Percentiles rank a stretch among this genome's conserved stretches.
Evolutionary conservation across 2,888 invertebrate genomes (phyloP).

Genomic region (Phymatocera aterrima): DNA sequence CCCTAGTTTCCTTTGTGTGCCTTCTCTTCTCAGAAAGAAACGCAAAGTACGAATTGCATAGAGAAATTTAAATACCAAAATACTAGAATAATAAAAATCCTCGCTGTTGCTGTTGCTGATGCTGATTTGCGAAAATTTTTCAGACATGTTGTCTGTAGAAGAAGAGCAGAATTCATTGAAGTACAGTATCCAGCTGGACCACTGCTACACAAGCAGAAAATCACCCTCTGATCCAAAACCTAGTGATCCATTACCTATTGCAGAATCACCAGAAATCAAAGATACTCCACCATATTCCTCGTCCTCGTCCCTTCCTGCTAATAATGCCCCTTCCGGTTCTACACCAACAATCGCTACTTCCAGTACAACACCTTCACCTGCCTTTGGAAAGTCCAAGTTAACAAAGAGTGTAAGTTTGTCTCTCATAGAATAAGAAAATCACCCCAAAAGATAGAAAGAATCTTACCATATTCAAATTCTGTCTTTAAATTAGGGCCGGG

Average conservation of each 20-base stretch:
- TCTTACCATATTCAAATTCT: not conserved
- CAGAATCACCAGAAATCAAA: slow-evolving; percentile 63
- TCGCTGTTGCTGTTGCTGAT: too few species aligned
- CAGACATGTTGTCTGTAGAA: slow-evolving; percentile 75
- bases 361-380: slow-evolving; percentile 64
- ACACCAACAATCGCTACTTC: slow-evolving; percentile 47
- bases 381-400: slow-evolving; percentile 9
- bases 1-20: too few species aligned
- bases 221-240: slow-evolving; percentile 79
- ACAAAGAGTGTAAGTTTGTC: slow-evolving; percentile 1
- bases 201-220: slow-evolving; percentile 85
- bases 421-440: not conserved
- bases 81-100: too few species aligned
- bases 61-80: too few species aligned
- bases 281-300: slow-evolving; percentile 49
- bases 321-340: not conserved
- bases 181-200: slow-evolving; percentile 82
- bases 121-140: slow-evolving; percentile 44
- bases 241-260: slow-evolving; percentile 64
- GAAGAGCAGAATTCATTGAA: slow-evolving; percentile 78
- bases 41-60: not conserved
- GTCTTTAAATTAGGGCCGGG: not conserved
- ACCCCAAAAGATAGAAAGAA: not conserved
- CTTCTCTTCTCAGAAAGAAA: not conserved
- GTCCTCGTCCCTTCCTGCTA: slow-evolving; percentile 19